These are phyloP conservation scores for Takifugu bimaculatus DNA, from an alignment of 2,113 vertebrate species.

Conservation along the genomic window DNA sequence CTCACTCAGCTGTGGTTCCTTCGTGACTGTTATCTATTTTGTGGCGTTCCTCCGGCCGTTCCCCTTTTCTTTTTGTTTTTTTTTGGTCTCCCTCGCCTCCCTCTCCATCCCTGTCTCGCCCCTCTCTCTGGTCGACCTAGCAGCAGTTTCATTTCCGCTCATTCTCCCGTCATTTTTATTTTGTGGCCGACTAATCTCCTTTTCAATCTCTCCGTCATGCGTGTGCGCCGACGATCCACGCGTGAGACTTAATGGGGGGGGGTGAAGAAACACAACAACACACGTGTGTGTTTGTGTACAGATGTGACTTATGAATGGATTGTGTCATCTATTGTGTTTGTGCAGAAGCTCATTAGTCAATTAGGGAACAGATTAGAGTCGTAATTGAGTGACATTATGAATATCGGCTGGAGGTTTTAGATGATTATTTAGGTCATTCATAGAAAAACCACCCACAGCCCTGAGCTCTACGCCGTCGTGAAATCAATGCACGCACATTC, in stretches of 20 bases:
- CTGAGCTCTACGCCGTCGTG: conserved; percentile 24
- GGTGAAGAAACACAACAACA: neutral
- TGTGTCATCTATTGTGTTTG: neutral
- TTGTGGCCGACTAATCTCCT: conserved; percentile 35
- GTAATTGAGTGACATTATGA: conserved; percentile 33
- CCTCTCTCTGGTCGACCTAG: conserved; percentile 47
- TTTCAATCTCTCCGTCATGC: conserved; percentile 45
- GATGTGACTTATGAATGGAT: conserved; percentile 6
- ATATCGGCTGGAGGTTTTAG: conserved; percentile 31
- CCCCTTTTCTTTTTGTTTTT: neutral
- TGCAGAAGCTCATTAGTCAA: conserved; percentile 30
- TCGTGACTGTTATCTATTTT: conserved; percentile 53
- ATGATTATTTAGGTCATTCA: conserved; percentile 25
- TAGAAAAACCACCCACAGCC: conserved; percentile 18
- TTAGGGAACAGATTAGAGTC: conserved; percentile 48
- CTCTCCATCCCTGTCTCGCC: neutral
- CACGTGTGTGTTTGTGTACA: conserved; percentile 14
- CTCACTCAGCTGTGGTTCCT: conserved; percentile 39
- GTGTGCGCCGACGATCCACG: conserved; percentile 25
- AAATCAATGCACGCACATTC: neutral
- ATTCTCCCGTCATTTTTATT: conserved; percentile 36
- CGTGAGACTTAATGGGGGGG: conserved; percentile 45
- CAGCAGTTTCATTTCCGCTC: conserved; percentile 56
- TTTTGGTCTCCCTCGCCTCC: conserved; percentile 10
- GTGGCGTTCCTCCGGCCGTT: conserved; percentile 43